Evolutionary conservation across 2,797 vertebrate genomes (phyloP), one percentile per base, ranked within the genome.

Genomic region (Oreortyx pictus): DNA sequence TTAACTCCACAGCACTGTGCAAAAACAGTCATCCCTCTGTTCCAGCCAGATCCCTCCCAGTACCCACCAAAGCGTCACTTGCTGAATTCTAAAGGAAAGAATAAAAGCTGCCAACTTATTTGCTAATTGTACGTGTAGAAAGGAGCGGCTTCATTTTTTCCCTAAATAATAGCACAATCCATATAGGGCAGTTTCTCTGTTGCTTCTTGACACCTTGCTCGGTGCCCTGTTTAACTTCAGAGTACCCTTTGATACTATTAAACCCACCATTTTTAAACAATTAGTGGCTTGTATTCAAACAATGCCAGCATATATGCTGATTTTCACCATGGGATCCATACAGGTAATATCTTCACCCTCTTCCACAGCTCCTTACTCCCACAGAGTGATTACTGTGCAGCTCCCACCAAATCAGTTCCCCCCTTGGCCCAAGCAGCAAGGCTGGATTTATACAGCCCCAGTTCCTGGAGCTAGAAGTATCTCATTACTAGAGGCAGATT

Each of bases 1-100:
- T 84, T 18, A 86, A 83, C 81, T 91, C 54, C 77, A 79, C n/a
- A 37, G 77, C 62, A 37, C 67, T 67, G n/a, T 29, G 43, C 70
- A 88, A 83, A 75, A 61, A 19, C 72, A 94, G 33, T 10, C 66
- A 73, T 9, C 52, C 70, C 65, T 75, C 89, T 86, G 70, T 62
- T 89, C 73, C 73, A 70, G 62, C 35, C 24, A 66, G 33, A 25
- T 54, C 66, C 64, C 39, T 75, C 70, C 25, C 72, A 67, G 65
- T 29, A 54, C 15, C 24, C 71, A 77, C n/a, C 65, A 82, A 82
- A 77, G 41, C 33, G 61, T 77, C 65, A 39, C 57, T 86, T 61
- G 70, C n/a, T 35, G 49, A 68, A 44, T 62, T 81, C 59, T 85
- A 65, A 80, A 79, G 52, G 20, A 91, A 6, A 77, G 29, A 86